Conservation (phyloP, 2,113 vertebrate genomes). For the Seriola aureovittata region DNA sequence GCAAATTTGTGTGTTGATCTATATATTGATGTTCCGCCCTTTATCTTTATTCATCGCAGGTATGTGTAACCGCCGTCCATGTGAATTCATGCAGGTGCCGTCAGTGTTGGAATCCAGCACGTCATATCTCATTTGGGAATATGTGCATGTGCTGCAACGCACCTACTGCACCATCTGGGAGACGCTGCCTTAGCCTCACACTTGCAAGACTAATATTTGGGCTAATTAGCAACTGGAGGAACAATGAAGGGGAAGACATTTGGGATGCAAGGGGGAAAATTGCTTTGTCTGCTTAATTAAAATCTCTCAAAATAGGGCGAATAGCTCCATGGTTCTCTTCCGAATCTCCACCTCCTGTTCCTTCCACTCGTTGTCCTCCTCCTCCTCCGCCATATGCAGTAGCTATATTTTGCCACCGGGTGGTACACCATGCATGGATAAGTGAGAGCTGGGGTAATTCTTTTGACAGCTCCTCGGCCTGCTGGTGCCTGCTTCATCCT, state of each 20-base stretch:
- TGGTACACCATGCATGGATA: conserved; percentile 90
- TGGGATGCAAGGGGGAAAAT: conserved; percentile 74
- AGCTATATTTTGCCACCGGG: conserved; percentile 91
- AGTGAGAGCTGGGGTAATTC: conserved; percentile 84
- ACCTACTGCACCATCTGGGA: conserved; percentile 79
- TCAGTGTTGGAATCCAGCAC: conserved; percentile 52
- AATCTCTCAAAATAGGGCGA: conserved; percentile 76
- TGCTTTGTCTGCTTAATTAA: conserved; percentile 84
- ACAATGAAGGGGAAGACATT: conserved; percentile 79
- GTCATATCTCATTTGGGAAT: conserved; percentile 78
- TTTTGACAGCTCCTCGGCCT: conserved; percentile 79
- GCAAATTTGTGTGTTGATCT: conserved; percentile 20
- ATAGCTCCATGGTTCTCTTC: conserved; percentile 62
- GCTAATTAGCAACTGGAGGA: conserved; percentile 81
- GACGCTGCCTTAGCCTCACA: conserved; percentile 64
- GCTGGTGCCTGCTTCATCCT: conserved; percentile 82
- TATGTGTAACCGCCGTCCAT: conserved; percentile 24
- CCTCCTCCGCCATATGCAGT: conserved; percentile 85
- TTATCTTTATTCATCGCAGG: conserved; percentile 29
- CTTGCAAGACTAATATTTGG: conserved; percentile 76
- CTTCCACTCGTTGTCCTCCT: conserved; percentile 44
- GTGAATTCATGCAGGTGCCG: conserved; percentile 46
- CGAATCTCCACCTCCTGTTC: conserved; percentile 62
- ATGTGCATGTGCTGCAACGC: conserved; percentile 52
- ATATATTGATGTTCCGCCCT: conserved; percentile 26